Conservation (phyloP, 1,140 invertebrate genomes). For the Tetramorium simillimum region DNA sequence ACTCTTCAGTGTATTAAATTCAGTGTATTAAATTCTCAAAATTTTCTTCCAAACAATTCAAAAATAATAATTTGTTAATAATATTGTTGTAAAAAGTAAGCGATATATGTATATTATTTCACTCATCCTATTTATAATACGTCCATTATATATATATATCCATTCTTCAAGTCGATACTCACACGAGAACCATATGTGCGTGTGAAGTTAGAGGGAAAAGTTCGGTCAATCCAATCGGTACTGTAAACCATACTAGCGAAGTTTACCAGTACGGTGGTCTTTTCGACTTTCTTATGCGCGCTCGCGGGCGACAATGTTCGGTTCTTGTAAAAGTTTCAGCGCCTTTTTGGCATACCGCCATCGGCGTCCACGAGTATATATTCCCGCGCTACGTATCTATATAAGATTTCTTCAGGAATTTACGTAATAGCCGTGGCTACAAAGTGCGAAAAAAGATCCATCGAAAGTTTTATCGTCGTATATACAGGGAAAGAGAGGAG, state of each 20-base stretch:
- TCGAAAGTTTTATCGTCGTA: neutral
- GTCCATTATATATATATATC: too few relatives aligned
- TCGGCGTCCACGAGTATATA: conserved; percentile 9
- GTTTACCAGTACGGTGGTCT: conserved; percentile 9
- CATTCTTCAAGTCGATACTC: neutral
- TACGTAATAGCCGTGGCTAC: conserved; percentile 18
- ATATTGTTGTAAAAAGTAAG: too few relatives aligned
- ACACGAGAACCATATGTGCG: neutral
- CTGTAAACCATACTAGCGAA: conserved; percentile 52
- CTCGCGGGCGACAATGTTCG: conserved; percentile 52
- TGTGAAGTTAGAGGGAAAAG: conserved; percentile 22
- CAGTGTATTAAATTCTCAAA: too few relatives aligned
- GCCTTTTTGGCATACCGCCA: conserved; percentile 33
- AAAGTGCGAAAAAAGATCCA: conserved; percentile 27
- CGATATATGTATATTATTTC: too few relatives aligned
- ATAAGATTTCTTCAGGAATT: conserved; percentile 35
- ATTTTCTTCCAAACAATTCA: too few relatives aligned
- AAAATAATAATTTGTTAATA: too few relatives aligned
- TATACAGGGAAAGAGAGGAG: neutral
- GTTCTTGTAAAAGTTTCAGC: conserved; percentile 55
- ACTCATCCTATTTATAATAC: too few relatives aligned
- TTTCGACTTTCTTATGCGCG: conserved; percentile 49
- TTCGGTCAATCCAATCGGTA: conserved; percentile 45
- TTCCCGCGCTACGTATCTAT: neutral
- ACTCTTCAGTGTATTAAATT: too few relatives aligned